Evolutionary conservation across 2,113 vertebrate species (phyloP).

Genomic region (Eulemur rufifrons): DNA sequence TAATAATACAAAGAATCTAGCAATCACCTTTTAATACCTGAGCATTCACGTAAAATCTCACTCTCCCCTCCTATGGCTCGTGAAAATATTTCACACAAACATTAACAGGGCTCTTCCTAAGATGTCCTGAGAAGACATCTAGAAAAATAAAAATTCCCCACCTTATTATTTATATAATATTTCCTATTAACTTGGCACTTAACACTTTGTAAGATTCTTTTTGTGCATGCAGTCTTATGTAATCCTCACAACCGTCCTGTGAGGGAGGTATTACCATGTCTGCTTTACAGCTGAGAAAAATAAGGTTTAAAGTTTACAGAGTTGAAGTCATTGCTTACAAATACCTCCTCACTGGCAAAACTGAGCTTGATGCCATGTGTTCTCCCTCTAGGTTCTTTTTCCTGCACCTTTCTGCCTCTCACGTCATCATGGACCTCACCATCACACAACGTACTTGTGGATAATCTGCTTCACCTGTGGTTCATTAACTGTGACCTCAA

Average conservation of each 20-base stretch:
- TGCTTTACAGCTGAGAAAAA: neutral
- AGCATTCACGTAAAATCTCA: neutral
- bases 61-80: neutral
- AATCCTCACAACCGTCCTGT: neutral
- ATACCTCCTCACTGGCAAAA: rapidly evolving
- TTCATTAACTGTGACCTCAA: neutral
- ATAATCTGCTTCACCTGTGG: neutral
- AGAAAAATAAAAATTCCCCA: neutral
- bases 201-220: neutral
- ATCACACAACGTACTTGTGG: neutral
- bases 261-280: neutral
- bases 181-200: neutral
- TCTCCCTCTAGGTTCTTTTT: neutral
- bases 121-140: neutral
- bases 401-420: rapidly evolving
- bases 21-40: neutral
- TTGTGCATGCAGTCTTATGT: neutral
- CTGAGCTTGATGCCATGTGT: rapidly evolving
- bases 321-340: neutral
- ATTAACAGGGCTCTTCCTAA: neutral
- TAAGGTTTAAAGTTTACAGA: neutral
- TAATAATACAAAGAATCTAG: neutral
- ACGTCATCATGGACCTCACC: rapidly evolving
- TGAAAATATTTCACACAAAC: neutral
- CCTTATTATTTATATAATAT: neutral